These are phyloP conservation scores for Ephialtes manifestator DNA, from an alignment of 2,888 invertebrate genomes.

Conservation along the genomic window DNA sequence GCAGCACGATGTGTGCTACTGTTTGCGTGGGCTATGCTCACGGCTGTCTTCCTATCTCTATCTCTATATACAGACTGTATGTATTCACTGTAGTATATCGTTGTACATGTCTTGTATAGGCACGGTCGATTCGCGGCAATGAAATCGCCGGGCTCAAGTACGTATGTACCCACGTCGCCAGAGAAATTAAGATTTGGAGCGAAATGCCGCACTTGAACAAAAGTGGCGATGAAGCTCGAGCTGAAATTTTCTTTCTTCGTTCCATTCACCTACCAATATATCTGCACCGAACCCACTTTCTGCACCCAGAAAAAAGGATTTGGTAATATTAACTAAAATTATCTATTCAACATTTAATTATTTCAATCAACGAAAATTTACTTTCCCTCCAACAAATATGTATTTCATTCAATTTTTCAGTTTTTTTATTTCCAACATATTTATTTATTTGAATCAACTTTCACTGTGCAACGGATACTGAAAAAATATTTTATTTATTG, in stretches of 20 bases:
- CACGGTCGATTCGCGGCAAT: slow-evolving; percentile 25
- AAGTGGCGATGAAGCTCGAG: slow-evolving; percentile 32
- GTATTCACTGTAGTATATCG: background rate
- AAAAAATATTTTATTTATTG: too few relatives aligned
- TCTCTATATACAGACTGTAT: slow-evolving; percentile 24
- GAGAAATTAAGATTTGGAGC: slow-evolving; percentile 49
- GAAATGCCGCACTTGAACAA: slow-evolving; percentile 32
- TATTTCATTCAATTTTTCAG: too few relatives aligned
- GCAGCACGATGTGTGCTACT: slow-evolving; percentile 25
- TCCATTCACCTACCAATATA: slow-evolving; percentile 11
- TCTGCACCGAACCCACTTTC: too few relatives aligned
- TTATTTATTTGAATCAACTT: too few relatives aligned
- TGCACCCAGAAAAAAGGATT: too few relatives aligned
- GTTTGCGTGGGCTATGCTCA: slow-evolving; percentile 14
- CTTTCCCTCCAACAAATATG: too few relatives aligned
- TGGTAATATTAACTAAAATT: too few relatives aligned
- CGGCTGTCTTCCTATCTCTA: slow-evolving; percentile 18
- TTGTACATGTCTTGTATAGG: background rate
- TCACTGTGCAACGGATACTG: too few relatives aligned
- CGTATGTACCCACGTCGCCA: slow-evolving; percentile 2
- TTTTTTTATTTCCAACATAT: too few relatives aligned
- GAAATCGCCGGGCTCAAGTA: background rate
- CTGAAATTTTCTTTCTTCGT: slow-evolving; percentile 20
- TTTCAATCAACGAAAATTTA: too few relatives aligned
- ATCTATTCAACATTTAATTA: too few relatives aligned